These are phyloP conservation scores for Cheilosia pagana DNA, from an alignment of 2,888 invertebrate species.

Conservation along the genomic window DNA sequence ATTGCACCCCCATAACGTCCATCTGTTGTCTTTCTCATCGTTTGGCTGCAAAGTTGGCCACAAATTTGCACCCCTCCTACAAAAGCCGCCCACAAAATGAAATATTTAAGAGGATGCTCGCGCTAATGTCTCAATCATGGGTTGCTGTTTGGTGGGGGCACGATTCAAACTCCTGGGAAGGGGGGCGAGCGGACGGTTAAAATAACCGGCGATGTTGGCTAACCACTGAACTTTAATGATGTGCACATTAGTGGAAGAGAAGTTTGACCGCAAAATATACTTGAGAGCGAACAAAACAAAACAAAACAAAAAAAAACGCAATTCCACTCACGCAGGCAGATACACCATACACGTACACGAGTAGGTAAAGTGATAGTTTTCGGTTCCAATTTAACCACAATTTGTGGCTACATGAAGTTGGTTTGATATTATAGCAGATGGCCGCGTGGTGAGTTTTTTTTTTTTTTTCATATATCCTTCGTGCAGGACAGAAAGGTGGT, in stretches of 20 bases:
- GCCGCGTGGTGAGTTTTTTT: neutral
- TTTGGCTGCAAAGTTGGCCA: slow-evolving; percentile 8
- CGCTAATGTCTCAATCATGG: slow-evolving; percentile 68
- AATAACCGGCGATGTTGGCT: slow-evolving; percentile 55
- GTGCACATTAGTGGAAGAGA: slow-evolving; percentile 62
- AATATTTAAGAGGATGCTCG: slow-evolving; percentile 53
- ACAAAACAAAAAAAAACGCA: neutral
- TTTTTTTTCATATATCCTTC: neutral
- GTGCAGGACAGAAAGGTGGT: neutral
- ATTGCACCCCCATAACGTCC: slow-evolving; percentile 29
- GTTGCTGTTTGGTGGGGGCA: neutral
- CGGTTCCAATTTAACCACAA: slow-evolving; percentile 62
- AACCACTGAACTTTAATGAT: slow-evolving; percentile 72
- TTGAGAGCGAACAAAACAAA: slow-evolving; percentile 26
- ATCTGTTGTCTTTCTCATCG: slow-evolving; percentile 47
- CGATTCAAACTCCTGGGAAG: slow-evolving; percentile 31
- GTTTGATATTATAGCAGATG: slow-evolving; percentile 17
- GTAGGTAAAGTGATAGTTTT: slow-evolving; percentile 60
- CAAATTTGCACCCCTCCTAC: slow-evolving; percentile 2
- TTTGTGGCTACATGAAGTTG: slow-evolving; percentile 59
- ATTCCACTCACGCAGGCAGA: slow-evolving; percentile 34
- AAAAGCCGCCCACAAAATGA: slow-evolving; percentile 29
- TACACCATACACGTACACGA: slow-evolving; percentile 33
- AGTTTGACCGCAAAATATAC: slow-evolving; percentile 66
- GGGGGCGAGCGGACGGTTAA: slow-evolving; percentile 21